Conservation (phyloP, 1,140 invertebrate species). For the Leptonema lineaticorne region DNA sequence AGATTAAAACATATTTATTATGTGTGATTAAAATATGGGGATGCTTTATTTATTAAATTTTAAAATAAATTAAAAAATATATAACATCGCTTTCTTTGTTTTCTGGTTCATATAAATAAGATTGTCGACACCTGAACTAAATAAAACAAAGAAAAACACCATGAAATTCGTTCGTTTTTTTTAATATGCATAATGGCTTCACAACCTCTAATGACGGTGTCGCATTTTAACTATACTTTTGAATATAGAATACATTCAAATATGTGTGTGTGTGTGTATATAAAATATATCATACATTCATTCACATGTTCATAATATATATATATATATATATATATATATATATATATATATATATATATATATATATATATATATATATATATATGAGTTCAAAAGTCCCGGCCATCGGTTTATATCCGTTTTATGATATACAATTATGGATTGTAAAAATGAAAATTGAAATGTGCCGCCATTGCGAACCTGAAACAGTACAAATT, state of each 20-base stretch:
- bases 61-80: no score
- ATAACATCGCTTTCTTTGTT: no score
- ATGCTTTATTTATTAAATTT: no score
- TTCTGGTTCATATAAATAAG: no score
- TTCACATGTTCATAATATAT: background rate
- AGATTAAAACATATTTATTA: no score
- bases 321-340: conserved; percentile 7
- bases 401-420: conserved; percentile 22
- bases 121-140: no score
- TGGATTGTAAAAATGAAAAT: conserved; percentile 56
- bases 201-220: conserved; percentile 20
- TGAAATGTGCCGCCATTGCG: conserved; percentile 43
- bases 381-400: no score
- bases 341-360: conserved; percentile 8
- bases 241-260: background rate
- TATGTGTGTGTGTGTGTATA: background rate
- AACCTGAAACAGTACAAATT: no score
- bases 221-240: background rate
- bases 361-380: no score
- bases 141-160: no score
- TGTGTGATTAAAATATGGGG: no score
- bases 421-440: conserved; percentile 57
- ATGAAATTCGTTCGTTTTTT: no score
- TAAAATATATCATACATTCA: background rate
- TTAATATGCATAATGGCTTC: conserved; percentile 16